These are phyloP conservation scores for Leptothorax acervorum DNA, from an alignment of 2,888 invertebrate genomes.

Conservation along the genomic window DNA sequence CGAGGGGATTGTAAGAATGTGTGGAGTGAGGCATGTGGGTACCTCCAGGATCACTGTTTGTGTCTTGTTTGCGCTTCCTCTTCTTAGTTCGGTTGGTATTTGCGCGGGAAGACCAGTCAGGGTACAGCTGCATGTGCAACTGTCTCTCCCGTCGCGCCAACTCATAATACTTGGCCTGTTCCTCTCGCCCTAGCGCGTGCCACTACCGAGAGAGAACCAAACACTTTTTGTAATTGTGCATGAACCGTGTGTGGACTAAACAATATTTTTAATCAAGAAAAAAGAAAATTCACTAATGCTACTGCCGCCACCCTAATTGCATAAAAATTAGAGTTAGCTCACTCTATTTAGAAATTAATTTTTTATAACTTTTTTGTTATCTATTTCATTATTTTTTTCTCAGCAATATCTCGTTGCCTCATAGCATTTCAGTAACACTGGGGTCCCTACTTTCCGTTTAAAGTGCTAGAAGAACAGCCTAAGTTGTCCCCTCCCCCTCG, in stretches of 20 bases:
- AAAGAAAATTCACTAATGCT: constrained; percentile 80
- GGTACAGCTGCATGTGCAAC: constrained; percentile 99
- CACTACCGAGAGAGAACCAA: constrained; percentile 91
- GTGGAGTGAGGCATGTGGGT: constrained; percentile 88
- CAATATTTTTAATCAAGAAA: constrained; percentile 77
- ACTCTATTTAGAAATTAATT: constrained; percentile 37
- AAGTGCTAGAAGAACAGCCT: constrained; percentile 91
- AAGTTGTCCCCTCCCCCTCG: constrained; percentile 86
- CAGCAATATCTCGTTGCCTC: constrained; percentile 61
- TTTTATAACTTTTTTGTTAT: constrained; percentile 32
- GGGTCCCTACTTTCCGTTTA: constrained; percentile 87
- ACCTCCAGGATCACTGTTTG: constrained; percentile 95
- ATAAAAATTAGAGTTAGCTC: constrained; percentile 57
- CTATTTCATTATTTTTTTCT: constrained; percentile 47
- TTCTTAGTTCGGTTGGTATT: constrained; percentile 99
- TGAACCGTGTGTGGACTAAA: constrained; percentile 75
- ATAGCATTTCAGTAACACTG: constrained; percentile 83
- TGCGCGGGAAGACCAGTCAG: constrained; percentile 99
- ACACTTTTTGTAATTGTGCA: constrained; percentile 82
- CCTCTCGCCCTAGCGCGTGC: constrained; percentile 99
- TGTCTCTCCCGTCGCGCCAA: constrained; percentile 99
- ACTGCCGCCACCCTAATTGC: constrained; percentile 84
- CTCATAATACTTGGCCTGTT: constrained; percentile 99
- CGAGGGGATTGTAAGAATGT: constrained; percentile 83
- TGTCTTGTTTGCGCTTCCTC: constrained; percentile 99